Evolutionary conservation across 2,888 invertebrate genomes (phyloP), one percentile per base, ranked within the genome.

Genomic region (Acanthoscelides obtectus): DNA sequence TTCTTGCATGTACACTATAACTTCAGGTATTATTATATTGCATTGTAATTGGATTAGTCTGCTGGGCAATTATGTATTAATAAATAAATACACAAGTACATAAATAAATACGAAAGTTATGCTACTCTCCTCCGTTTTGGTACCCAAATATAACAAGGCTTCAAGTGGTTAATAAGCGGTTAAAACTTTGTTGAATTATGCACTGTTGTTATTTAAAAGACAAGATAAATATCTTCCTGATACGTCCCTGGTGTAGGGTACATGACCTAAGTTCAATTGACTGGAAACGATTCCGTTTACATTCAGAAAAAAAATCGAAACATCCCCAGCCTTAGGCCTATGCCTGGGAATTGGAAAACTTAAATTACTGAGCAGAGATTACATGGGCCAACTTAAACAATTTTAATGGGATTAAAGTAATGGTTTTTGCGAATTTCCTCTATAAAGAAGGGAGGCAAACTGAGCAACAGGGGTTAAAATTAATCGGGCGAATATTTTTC

Each of bases 231-330:
- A n/a, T n/a, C n/a, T n/a, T n/a, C 45, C 17, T 45, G 5, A 1
- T 20, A 66, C 66, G 69, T 25, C 64, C 19, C 69, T 67, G 22
- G 17, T 1, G 45, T 64, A 64, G 72, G 67, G 67, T 69, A 64
- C 70, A 69, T 19, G 68, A 63, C 70, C 71, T 21, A 69, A 68
- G 72, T 70, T 74, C 71, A 74, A 74, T 74, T 72, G 74, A 74
- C 67, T 72, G 74, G 71, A 74, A 70, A 69, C 67, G 68, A 66
- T 21, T 20, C 6, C 20, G 8, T 66, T n/a, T 66, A 66, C 22
- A 66, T 20, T 1, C 66, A 66, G 22, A 22, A 66, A 66, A 66
- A 66, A 66, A 6, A 3, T 65, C 5, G 3, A 65, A 25, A 25
- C 17, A 12, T 45, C 17, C 17, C 12, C 1, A 17, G 45, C 45